Evolutionary conservation across 2,888 invertebrate genomes (phyloP).

Genomic region (Encarsia formosa): DNA sequence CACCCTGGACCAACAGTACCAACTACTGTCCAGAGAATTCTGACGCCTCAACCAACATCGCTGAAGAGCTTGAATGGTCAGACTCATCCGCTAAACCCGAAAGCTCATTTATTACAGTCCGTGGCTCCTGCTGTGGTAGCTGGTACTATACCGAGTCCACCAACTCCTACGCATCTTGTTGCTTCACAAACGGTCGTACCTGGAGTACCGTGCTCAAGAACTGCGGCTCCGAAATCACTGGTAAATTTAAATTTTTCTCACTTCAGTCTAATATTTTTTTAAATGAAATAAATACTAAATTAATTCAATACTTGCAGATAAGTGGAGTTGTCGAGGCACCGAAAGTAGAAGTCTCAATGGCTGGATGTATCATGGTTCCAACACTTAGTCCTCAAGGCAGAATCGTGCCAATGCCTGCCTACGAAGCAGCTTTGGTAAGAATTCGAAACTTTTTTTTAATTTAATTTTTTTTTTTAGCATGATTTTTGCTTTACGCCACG

Average conservation of each 20-base stretch:
- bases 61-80: conserved; percentile 45
- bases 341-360: conserved; percentile 56
- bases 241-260: no score
- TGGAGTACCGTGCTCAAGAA: conserved; percentile 42
- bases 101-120: conserved; percentile 50
- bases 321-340: conserved; percentile 54
- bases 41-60: conserved; percentile 30
- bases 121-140: conserved; percentile 54
- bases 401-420: conserved; percentile 59
- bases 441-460: neutral
- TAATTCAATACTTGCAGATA: conserved; percentile 31
- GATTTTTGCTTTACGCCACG: neutral
- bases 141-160: conserved; percentile 58
- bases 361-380: conserved; percentile 57
- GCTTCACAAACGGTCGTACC: conserved; percentile 53
- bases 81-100: conserved; percentile 48
- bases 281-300: neutral
- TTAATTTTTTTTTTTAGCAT: neutral
- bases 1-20: conserved; percentile 36
- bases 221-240: conserved; percentile 38
- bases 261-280: neutral
- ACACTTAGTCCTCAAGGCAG: conserved; percentile 56
- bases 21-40: no score
- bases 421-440: conserved; percentile 71
- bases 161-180: conserved; percentile 52